A percentile compares a stretch with the other conserved stretches of the same genome.
Conservation (phyloP, 2,888 invertebrate species). For the Willowsia nigromaculata region DNA sequence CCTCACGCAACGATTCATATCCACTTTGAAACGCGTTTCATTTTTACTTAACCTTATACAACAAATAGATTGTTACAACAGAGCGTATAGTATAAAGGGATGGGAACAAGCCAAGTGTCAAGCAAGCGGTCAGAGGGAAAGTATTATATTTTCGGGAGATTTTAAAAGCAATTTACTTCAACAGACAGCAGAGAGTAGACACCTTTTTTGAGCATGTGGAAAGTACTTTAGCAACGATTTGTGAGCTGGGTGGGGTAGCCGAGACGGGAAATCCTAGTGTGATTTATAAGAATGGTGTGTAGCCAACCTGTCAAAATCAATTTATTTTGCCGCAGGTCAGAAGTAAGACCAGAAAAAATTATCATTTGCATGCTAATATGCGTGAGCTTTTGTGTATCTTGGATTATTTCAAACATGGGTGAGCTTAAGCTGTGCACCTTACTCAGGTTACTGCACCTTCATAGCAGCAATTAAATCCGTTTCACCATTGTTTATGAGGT, state of each 20-base stretch:
- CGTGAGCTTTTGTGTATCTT: neutral
- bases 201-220: constrained; percentile 12
- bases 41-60: neutral
- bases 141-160: neutral
- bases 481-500: too few relatives aligned
- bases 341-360: neutral
- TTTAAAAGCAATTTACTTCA: constrained; percentile 25
- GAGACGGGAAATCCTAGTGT: neutral
- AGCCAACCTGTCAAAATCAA: constrained; percentile 42
- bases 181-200: neutral
- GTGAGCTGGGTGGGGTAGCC: constrained; percentile 38
- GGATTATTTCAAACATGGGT: neutral
- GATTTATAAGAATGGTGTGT: constrained; percentile 7
- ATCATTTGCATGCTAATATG: constrained; percentile 13
- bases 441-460: too few relatives aligned
- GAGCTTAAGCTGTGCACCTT: too few relatives aligned
- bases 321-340: constrained; percentile 20
- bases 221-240: neutral
- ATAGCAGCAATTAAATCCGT: too few relatives aligned
- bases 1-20: constrained; percentile 13
- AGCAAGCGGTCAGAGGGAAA: constrained; percentile 7
- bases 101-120: constrained; percentile 40
- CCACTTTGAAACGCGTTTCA: neutral
- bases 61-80: neutral
- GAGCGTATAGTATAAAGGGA: neutral